A percentile compares a stretch with the other conserved stretches of the same genome.
Evolutionary conservation across 1,140 invertebrate species (phyloP).

Genomic region (Diorhabda elongata): DNA sequence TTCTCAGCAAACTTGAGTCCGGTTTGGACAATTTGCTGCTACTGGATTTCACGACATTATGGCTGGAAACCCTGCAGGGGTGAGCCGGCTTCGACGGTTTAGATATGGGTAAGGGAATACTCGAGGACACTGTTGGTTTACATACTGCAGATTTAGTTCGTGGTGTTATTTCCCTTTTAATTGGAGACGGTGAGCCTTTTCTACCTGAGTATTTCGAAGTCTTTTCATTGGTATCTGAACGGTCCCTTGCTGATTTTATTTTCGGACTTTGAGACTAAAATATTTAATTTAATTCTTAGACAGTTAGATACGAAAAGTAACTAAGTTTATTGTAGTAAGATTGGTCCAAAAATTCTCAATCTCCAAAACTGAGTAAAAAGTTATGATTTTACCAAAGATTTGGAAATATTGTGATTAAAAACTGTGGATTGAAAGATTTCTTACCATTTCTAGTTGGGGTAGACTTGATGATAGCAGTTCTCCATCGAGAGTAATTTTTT

Average conservation of each 20-base stretch:
- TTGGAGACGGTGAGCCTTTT: conserved; percentile 6
- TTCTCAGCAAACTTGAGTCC: conserved; percentile 17
- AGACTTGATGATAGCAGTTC: conserved; percentile 11
- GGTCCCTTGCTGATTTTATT: conserved; percentile 5
- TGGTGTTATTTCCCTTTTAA: not conserved
- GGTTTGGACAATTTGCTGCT: conserved; percentile 18
- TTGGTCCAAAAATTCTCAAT: too few species aligned
- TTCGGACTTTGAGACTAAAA: too few species aligned
- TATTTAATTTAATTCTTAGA: too few species aligned
- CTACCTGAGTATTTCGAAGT: not conserved
- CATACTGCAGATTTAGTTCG: not conserved
- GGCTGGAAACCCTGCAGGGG: conserved; percentile 15
- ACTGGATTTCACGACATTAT: not conserved
- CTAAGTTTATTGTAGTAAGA: too few species aligned
- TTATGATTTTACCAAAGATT: conserved; percentile 3
- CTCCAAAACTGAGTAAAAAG: not conserved
- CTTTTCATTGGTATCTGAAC: not conserved
- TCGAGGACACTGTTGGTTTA: conserved; percentile 13
- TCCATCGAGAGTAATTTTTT: conserved; percentile 15
- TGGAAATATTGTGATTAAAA: not conserved
- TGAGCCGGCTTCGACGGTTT: conserved; percentile 22
- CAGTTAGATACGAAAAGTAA: too few species aligned
- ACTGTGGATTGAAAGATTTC: not conserved
- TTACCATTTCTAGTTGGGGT: conserved; percentile 13
- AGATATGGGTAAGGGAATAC: conserved; percentile 25